phyloP scores from a whole-genome alignment of 1,140 invertebrate species.

The Leptestheria dahalacensis region DNA sequence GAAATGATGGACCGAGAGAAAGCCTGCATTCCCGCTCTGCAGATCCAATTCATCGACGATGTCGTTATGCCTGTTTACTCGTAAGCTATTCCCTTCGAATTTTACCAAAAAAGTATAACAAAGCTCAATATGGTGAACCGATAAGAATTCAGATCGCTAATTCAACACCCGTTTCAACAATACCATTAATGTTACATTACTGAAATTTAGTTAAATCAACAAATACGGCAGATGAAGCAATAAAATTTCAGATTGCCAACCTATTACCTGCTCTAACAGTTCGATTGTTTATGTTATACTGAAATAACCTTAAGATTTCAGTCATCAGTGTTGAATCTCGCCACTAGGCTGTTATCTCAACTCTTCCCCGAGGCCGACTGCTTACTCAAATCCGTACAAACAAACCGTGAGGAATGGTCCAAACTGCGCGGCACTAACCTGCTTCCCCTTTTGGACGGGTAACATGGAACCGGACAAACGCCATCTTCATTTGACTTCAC shows the following conservation, averaged over 20 bases:
- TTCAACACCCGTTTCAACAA: too few species aligned
- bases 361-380: not conserved
- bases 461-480: not conserved
- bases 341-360: not conserved
- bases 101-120: not conserved
- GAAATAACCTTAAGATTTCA: not conserved
- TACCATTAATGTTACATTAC: too few species aligned
- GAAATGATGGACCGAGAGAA: constrained; percentile 70
- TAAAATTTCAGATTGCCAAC: too few species aligned
- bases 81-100: constrained; percentile 28
- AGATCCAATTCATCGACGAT: constrained; percentile 58
- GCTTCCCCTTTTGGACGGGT: not conserved
- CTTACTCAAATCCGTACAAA: not conserved
- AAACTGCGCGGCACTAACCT: not conserved
- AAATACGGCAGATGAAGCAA: too few species aligned
- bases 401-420: not conserved
- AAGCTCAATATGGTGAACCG: not conserved
- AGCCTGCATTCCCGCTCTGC: constrained; percentile 64
- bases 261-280: too few species aligned
- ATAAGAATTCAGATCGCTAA: too few species aligned
- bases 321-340: not conserved
- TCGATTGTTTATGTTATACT: too few species aligned
- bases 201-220: too few species aligned
- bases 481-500: too few species aligned
- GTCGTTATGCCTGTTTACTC: constrained; percentile 42